Percentiles rank a stretch among this genome's conserved stretches.
Conservation (phyloP, 2,797 vertebrate genomes). For the Danio albolineatus region DNA sequence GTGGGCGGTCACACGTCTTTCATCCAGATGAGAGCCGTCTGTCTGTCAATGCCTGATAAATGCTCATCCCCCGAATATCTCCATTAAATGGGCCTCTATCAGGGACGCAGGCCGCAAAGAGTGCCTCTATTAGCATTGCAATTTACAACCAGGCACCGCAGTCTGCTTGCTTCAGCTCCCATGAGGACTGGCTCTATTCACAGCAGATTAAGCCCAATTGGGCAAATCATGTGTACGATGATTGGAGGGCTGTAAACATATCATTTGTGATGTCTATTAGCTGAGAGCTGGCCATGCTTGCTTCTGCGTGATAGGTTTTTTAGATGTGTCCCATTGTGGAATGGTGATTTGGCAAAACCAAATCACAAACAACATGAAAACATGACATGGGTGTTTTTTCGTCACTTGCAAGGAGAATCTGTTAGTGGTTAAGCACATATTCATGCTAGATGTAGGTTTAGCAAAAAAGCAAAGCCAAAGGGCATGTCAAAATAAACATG, state of each 20-base stretch:
- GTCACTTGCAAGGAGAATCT: neutral
- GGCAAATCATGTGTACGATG: slow-evolving; percentile 70
- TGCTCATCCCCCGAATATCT: slow-evolving; percentile 80
- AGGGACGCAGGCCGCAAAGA: slow-evolving; percentile 63
- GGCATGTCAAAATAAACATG: slow-evolving; percentile 49
- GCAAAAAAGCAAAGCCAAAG: slow-evolving; percentile 38
- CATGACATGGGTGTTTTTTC: neutral
- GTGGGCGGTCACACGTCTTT: slow-evolving; percentile 34
- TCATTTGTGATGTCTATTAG: slow-evolving; percentile 48
- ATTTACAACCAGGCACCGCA: slow-evolving; percentile 74
- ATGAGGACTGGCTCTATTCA: slow-evolving; percentile 71
- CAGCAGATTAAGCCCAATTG: slow-evolving; percentile 73
- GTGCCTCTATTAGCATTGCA: slow-evolving; percentile 77
- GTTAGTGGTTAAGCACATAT: slow-evolving; percentile 4
- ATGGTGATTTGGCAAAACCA: slow-evolving; percentile 36
- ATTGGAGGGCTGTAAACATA: slow-evolving; percentile 60
- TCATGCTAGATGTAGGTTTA: neutral
- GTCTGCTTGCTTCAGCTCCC: slow-evolving; percentile 73
- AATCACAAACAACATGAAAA: slow-evolving; percentile 2
- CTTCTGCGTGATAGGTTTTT: slow-evolving; percentile 44
- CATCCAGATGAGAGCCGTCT: slow-evolving; percentile 46
- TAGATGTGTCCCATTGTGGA: slow-evolving; percentile 47
- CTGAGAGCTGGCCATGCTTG: slow-evolving; percentile 38
- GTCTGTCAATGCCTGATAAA: slow-evolving; percentile 84
- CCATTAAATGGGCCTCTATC: slow-evolving; percentile 83